Evolutionary conservation across 1,140 invertebrate genomes (phyloP), one percentile per base, ranked within the genome.

Genomic region (Samia ricini): DNA sequence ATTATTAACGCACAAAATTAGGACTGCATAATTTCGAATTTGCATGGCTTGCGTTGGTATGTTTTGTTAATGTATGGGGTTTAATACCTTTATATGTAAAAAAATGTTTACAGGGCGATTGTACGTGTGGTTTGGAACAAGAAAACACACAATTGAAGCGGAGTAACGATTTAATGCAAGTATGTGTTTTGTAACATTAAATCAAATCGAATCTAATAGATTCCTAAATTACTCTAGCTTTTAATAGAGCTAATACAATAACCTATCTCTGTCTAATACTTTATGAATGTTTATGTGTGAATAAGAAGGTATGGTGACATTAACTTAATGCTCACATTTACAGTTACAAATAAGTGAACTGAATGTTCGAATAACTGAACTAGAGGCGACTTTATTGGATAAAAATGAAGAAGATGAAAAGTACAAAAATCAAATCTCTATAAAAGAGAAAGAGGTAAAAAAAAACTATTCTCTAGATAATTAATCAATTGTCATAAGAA

Each of bases 71-170:
- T 29, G 1, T 29, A 29, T 5, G 10, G 26, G 26, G 1, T 0
- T 29, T 10, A 22, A 3, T 18, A 56, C n/a, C n/a, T 29, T n/a
- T 29, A n/a, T 4, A 33, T 2, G 2, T 29, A 26, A 18, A 19
- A 33, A 33, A 33, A 2, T 66, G n/a, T 68, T 71, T 62, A n/a
- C 72, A 84, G 81, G 54, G 36, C 4, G 77, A 77, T 6, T 86
- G 81, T 49, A 71, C 69, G 5, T 86, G 81, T 56, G 83, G 80
- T 0, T 61, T 81, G 56, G 65, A 74, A 36, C 76, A 79, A 19
- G 83, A 86, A 61, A 83, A 84, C 42, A 64, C 42, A 56, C 76
- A 52, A 57, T 56, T 81, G 5, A 78, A 74, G 21, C 49, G 62
- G 26, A 52, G 52, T 4, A 83, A 77, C 51, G 73, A 74, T 42